Evolutionary conservation across 2,888 invertebrate genomes (phyloP).

Genomic region (Cylindroiulus punctatus): DNA sequence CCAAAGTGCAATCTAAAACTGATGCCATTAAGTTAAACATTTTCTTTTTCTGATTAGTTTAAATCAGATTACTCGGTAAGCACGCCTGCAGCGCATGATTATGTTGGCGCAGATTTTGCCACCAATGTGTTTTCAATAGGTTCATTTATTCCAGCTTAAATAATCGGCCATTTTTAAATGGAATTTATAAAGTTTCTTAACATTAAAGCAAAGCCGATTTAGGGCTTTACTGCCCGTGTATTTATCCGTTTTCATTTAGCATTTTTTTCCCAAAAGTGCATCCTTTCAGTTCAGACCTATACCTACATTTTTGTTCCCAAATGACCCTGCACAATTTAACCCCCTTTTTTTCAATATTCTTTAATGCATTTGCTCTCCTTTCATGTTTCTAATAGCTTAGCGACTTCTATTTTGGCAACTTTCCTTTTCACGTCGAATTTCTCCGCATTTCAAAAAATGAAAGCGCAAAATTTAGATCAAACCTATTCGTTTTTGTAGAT

Average conservation of each 20-base stretch:
- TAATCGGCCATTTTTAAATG: conserved; percentile 30
- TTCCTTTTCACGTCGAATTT: conserved; percentile 41
- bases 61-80: conserved; percentile 30
- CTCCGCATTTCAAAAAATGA: conserved; percentile 29
- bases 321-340: conserved; percentile 47
- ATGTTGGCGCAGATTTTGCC: background rate
- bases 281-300: conserved; percentile 40
- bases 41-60: conserved; percentile 40
- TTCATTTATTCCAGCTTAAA: conserved; percentile 30
- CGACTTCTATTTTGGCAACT: conserved; percentile 42
- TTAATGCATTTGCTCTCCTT: conserved; percentile 42
- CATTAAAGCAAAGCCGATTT: conserved; percentile 45
- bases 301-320: conserved; percentile 10
- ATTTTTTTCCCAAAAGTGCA: background rate
- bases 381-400: conserved; percentile 43
- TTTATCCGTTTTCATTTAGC: conserved; percentile 11
- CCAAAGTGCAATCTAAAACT: conserved; percentile 14
- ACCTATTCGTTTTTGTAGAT: conserved; percentile 25
- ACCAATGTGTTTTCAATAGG: background rate
- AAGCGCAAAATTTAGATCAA: conserved; percentile 47
- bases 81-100: conserved; percentile 1
- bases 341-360: conserved; percentile 39
- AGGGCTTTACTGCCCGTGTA: conserved; percentile 15
- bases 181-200: conserved; percentile 35
- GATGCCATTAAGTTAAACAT: conserved; percentile 8